Evolutionary conservation across 30 jellyfish, hydroid and myxozoan genomes (phyloP).

Genomic region (Aurelia aurita): DNA sequence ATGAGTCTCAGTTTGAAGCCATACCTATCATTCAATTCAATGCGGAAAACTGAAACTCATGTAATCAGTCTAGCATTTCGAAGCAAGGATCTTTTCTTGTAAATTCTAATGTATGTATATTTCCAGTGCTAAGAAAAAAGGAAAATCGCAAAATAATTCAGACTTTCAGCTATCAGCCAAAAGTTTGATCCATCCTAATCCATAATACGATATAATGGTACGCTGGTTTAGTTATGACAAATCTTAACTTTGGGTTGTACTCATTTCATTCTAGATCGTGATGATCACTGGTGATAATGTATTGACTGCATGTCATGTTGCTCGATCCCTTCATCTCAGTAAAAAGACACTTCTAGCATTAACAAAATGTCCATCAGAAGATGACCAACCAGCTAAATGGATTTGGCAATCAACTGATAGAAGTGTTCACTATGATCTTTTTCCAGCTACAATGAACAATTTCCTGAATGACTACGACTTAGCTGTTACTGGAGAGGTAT

Average conservation of each 20-base stretch:
- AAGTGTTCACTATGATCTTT: constrained; percentile 55
- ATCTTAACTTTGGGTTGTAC: background rate
- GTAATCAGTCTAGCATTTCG: too few relatives aligned
- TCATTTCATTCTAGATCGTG: constrained; percentile 61
- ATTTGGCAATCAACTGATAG: constrained; percentile 93
- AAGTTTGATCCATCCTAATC: too few relatives aligned
- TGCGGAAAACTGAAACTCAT: too few relatives aligned
- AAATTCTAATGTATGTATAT: too few relatives aligned
- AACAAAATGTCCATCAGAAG: constrained; percentile 39
- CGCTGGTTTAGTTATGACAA: background rate
- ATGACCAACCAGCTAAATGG: constrained; percentile 68
- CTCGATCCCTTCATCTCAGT: constrained; percentile 74
- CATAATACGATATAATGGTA: too few relatives aligned
- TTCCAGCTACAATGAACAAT: constrained; percentile 54
- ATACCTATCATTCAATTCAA: too few relatives aligned
- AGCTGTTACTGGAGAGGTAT: constrained; percentile 99
- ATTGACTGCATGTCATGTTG: constrained; percentile 99
- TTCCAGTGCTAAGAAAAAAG: too few relatives aligned
- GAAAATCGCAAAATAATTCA: too few relatives aligned
- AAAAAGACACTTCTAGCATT: constrained; percentile 83
- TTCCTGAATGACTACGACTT: constrained; percentile 72
- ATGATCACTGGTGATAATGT: constrained; percentile 99
- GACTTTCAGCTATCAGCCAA: too few relatives aligned
- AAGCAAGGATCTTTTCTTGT: too few relatives aligned
- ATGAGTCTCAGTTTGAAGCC: too few relatives aligned